A percentile compares a stretch with the other conserved stretches of the same genome.
phyloP scores from a whole-genome alignment of 2,113 vertebrate genomes.

The Guaruba guarouba region DNA sequence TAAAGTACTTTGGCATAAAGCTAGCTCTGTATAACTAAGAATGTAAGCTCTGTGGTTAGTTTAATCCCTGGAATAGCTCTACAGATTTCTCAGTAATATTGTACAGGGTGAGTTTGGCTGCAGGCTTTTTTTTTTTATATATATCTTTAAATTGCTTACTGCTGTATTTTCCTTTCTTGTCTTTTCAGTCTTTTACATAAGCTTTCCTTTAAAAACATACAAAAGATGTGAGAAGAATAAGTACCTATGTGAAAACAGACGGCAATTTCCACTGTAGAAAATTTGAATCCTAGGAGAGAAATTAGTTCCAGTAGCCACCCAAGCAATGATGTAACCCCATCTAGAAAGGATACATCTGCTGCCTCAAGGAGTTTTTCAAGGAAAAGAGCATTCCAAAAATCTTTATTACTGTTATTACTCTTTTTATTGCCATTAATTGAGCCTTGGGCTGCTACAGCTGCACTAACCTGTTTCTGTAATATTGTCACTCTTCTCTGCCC shows the following conservation, averaged over 20 bases:
- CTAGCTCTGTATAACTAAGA: neutral
- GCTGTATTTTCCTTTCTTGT: neutral
- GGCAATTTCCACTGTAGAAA: neutral
- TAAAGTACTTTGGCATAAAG: conserved; percentile 54
- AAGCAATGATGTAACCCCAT: neutral
- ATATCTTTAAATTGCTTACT: conserved; percentile 12
- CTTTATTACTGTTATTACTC: neutral
- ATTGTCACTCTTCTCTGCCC: neutral
- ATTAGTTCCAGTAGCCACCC: conserved; percentile 30
- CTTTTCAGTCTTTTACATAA: neutral
- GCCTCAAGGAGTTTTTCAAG: neutral
- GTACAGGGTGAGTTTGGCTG: neutral
- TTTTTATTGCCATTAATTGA: neutral
- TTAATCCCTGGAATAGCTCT: conserved; percentile 47
- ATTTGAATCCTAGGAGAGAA: neutral
- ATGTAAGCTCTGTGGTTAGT: conserved; percentile 47
- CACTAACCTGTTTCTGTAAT: neutral
- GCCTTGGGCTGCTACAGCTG: neutral
- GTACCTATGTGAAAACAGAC: neutral
- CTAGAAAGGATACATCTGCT: neutral
- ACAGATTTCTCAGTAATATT: conserved; percentile 48
- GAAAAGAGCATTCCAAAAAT: neutral
- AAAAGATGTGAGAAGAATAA: neutral
- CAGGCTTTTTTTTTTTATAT: neutral
- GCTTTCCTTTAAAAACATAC: neutral